Evolutionary conservation across 2,113 vertebrate species (phyloP).

Genomic region (Anthoscopus minutus): DNA sequence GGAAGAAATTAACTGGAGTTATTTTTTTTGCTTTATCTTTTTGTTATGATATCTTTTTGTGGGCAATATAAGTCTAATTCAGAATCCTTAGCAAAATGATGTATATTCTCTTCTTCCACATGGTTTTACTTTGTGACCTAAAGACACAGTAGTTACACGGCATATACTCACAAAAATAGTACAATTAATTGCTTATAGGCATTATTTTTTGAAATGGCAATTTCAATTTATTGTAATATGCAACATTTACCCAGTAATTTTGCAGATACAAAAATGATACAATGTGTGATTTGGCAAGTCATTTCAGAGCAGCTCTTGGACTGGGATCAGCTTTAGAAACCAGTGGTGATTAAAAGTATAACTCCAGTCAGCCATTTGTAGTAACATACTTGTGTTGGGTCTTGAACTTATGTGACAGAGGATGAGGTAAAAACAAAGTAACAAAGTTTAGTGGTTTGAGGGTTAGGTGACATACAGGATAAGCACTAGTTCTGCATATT

Average conservation of each 20-base stretch:
- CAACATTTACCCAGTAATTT: background rate
- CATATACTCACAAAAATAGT: background rate
- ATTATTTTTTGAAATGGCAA: background rate
- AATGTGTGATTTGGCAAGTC: background rate
- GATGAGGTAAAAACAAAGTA: background rate
- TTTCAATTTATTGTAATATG: background rate
- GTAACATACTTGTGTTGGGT: background rate
- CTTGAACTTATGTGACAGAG: background rate
- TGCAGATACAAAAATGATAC: background rate
- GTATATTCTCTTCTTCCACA: background rate
- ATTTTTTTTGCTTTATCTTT: background rate
- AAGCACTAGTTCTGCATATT: background rate
- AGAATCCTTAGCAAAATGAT: background rate
- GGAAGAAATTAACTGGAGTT: background rate
- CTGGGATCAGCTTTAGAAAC: constrained; percentile 10
- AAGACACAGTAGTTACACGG: background rate
- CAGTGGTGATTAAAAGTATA: background rate
- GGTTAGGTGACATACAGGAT: background rate
- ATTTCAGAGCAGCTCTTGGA: constrained; percentile 23
- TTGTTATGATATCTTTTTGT: background rate
- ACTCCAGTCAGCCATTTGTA: background rate
- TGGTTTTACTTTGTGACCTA: background rate
- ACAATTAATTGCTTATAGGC: background rate
- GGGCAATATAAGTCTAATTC: background rate
- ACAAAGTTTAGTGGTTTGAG: constrained; percentile 21